Base-by-base conservation (phyloP, 2,888 invertebrate species). In the Andrena flavipes region DNA sequence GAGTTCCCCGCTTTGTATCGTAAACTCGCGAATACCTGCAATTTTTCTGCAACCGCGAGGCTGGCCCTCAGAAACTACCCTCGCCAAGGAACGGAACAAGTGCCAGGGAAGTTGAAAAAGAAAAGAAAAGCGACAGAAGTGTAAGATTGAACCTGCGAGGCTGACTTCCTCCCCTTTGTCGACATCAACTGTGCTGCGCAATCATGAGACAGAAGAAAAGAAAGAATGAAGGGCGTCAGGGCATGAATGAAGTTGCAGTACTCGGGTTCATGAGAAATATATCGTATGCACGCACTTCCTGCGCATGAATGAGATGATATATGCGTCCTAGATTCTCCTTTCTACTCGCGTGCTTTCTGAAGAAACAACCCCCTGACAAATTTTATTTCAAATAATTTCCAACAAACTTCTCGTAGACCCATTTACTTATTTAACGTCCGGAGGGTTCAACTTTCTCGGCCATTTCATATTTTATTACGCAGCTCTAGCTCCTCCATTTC, bases 271-370 rank as follows among this genome's bases (percentile, higher is more conserved):
- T 42, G 51, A 69, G 56, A 69, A 56, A 68, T n/a, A 23, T 33
- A 33, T 30, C 68, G 51, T 13, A 2, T n/a, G 56, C 63, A 16
- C 63, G 42, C 20, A 29, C 35, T 13, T 10, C 5, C 23, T 35
- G 29, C 48, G 56, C 30, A 35, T 30, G 42, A 71, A 70, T 30
- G 49, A 35, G 42, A 7, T 10, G 42, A 63, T 54, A 54, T 70
- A 76, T 70, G 62, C 60, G 76, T 70, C 69, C 42, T 60, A 51
- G 35, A 23, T 33, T 13, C n/a, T 7, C 29, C 23, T 56, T 23
- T 3, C 56, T 26, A 26, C 56, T 56, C 26, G 48, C 62, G 33
- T 42, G 23, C 49, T 62, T 20, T 29, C 20, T 16, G 35, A 51
- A 51, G 23, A 26, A 56, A 56, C 23, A 23, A 4, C 23, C 23